Conservation (phyloP, 2,888 invertebrate species). For the Acleris literana region DNA sequence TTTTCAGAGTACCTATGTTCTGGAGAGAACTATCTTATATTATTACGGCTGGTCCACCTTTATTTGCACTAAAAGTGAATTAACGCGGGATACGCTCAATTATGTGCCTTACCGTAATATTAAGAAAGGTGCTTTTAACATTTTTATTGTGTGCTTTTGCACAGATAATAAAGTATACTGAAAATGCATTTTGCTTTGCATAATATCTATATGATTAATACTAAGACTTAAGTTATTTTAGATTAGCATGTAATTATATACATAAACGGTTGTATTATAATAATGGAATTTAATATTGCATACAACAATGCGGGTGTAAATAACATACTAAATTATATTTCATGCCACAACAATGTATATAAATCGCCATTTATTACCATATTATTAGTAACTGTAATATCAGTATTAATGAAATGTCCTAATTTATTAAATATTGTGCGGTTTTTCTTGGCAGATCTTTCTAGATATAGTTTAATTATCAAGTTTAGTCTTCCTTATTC, state of each 20-base stretch:
- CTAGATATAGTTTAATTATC: not conserved
- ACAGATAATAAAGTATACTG: slow-evolving; percentile 43
- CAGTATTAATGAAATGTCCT: slow-evolving; percentile 80
- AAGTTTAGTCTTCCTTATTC: too few species aligned
- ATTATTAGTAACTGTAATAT: slow-evolving; percentile 70
- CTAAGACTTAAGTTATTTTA: slow-evolving; percentile 63
- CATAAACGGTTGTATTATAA: slow-evolving; percentile 63
- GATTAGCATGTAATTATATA: slow-evolving; percentile 27
- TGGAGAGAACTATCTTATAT: not conserved
- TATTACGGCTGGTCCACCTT: slow-evolving; percentile 24
- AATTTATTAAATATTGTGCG: slow-evolving; percentile 57
- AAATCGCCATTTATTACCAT: slow-evolving; percentile 75
- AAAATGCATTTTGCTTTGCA: slow-evolving; percentile 39
- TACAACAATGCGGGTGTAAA: slow-evolving; percentile 73
- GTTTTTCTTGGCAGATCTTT: slow-evolving; percentile 44
- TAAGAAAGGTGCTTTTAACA: slow-evolving; percentile 53
- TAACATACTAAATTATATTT: slow-evolving; percentile 69
- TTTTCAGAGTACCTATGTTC: slow-evolving; percentile 25
- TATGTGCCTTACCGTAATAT: slow-evolving; percentile 43
- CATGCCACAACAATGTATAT: slow-evolving; percentile 72
- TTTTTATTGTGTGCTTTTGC: slow-evolving; percentile 41
- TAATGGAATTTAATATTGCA: slow-evolving; percentile 49
- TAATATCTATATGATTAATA: slow-evolving; percentile 38
- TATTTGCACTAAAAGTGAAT: slow-evolving; percentile 3
- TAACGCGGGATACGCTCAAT: slow-evolving; percentile 24